A percentile compares a stretch with the other conserved stretches of the same genome.
Conservation (phyloP, 2,113 vertebrate species). For the Otis tarda region DNA sequence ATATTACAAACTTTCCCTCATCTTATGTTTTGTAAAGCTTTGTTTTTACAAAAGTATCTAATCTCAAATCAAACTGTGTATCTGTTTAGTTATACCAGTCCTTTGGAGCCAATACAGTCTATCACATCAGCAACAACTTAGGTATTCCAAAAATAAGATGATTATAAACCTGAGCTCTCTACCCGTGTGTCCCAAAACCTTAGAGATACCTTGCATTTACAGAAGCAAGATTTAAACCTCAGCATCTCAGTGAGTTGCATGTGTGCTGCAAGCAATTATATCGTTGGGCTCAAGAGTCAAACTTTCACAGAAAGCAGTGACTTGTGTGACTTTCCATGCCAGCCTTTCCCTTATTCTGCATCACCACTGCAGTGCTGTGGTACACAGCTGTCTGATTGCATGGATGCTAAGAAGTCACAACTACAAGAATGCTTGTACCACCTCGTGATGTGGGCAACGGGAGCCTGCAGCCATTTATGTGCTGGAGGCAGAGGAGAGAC, state of each 20-base stretch:
- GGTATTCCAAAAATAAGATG: constrained; percentile 22
- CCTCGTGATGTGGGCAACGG: fast-evolving
- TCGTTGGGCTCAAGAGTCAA: neutral
- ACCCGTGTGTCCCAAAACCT: neutral
- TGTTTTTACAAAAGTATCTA: constrained; percentile 42
- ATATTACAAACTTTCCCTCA: neutral
- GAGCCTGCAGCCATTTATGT: neutral
- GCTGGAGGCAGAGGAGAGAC: neutral
- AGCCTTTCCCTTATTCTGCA: neutral
- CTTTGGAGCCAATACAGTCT: neutral
- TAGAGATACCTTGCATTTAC: neutral
- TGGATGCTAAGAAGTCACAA: neutral
- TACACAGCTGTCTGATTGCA: neutral
- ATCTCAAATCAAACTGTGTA: constrained; percentile 26
- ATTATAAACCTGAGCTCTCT: neutral
- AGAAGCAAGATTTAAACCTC: neutral
- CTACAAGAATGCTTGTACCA: neutral
- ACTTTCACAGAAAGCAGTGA: neutral
- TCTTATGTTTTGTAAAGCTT: constrained; percentile 36
- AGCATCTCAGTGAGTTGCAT: neutral
- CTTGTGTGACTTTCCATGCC: neutral
- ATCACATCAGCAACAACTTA: neutral
- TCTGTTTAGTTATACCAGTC: neutral
- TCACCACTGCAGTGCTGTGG: neutral
- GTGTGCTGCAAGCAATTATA: neutral